Evolutionary conservation across 1,140 invertebrate genomes (phyloP).

Genomic region (Orius laevigatus): DNA sequence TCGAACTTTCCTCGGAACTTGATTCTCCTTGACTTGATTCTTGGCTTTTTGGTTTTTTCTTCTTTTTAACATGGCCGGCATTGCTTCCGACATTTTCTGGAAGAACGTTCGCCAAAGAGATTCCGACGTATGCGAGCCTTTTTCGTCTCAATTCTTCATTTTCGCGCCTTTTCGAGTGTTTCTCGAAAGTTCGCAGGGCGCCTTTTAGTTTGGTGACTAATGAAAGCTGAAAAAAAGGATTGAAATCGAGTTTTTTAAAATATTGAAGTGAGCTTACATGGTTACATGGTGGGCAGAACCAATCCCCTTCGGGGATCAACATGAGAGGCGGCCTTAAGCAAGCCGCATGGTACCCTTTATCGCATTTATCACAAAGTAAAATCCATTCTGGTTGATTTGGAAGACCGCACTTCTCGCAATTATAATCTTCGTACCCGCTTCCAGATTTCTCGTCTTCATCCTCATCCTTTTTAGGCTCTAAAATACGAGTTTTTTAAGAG

Average conservation of each 20-base stretch:
- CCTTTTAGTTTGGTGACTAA: slow-evolving; percentile 41
- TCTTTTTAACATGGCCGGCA: not conserved
- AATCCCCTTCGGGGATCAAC: slow-evolving; percentile 88
- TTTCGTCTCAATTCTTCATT: slow-evolving; percentile 54
- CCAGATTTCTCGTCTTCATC: slow-evolving; percentile 21
- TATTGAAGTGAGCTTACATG: too few relatives aligned
- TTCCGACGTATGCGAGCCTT: slow-evolving; percentile 54
- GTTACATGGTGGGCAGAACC: slow-evolving; percentile 92
- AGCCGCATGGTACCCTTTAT: slow-evolving; percentile 86
- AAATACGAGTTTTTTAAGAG: too few relatives aligned
- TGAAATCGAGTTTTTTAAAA: too few relatives aligned
- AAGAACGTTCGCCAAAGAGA: slow-evolving; percentile 60
- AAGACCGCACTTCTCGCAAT: slow-evolving; percentile 74
- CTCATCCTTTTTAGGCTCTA: not conserved
- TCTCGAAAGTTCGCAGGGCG: slow-evolving; percentile 32
- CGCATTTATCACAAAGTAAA: slow-evolving; percentile 84
- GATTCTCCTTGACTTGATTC: not conserved
- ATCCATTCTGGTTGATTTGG: slow-evolving; percentile 92
- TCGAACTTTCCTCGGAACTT: slow-evolving; percentile 5
- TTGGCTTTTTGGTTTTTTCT: not conserved
- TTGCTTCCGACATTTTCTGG: slow-evolving; percentile 18
- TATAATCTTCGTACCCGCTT: slow-evolving; percentile 40
- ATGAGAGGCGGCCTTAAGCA: slow-evolving; percentile 78
- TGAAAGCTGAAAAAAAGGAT: slow-evolving; percentile 50
- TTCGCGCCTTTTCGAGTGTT: slow-evolving; percentile 33